These are phyloP conservation scores for Mesembrinibis cayennensis DNA, from an alignment of 2,113 vertebrate species.

Conservation along the genomic window DNA sequence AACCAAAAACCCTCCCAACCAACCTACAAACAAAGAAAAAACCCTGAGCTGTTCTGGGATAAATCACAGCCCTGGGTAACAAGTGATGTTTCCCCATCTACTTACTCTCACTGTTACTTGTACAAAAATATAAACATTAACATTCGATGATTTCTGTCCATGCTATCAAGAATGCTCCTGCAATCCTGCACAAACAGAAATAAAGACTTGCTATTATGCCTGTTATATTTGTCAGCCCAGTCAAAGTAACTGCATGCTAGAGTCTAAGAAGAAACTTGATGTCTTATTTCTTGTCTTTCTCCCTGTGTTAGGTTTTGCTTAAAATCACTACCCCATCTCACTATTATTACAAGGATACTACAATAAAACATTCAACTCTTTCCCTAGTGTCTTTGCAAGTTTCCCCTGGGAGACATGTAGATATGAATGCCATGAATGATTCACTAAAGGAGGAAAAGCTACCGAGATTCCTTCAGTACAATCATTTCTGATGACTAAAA, in stretches of 20 bases:
- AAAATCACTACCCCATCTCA: not conserved
- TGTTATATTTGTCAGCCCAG: not conserved
- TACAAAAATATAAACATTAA: not conserved
- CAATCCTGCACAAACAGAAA: not conserved
- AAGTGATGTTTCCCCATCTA: not conserved
- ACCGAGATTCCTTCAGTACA: not conserved
- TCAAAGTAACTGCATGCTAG: not conserved
- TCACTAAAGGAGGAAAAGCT: not conserved
- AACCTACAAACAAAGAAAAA: not conserved
- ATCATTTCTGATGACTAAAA: not conserved
- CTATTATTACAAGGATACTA: not conserved
- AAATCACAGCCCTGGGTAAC: not conserved
- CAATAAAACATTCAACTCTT: not conserved
- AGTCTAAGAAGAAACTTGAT: not conserved
- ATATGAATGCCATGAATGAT: not conserved
- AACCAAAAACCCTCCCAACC: not conserved
- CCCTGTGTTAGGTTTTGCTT: not conserved
- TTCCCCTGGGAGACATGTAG: not conserved
- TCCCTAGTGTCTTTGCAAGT: not conserved
- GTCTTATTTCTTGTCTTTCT: not conserved
- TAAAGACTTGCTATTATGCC: not conserved
- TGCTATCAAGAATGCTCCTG: not conserved
- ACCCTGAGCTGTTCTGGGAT: not conserved
- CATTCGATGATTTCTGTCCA: not conserved
- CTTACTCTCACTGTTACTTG: not conserved